A percentile compares a stretch with the other conserved stretches of the same genome.
phyloP scores from a whole-genome alignment of 2,113 vertebrate genomes.

The Silurus meridionalis region DNA sequence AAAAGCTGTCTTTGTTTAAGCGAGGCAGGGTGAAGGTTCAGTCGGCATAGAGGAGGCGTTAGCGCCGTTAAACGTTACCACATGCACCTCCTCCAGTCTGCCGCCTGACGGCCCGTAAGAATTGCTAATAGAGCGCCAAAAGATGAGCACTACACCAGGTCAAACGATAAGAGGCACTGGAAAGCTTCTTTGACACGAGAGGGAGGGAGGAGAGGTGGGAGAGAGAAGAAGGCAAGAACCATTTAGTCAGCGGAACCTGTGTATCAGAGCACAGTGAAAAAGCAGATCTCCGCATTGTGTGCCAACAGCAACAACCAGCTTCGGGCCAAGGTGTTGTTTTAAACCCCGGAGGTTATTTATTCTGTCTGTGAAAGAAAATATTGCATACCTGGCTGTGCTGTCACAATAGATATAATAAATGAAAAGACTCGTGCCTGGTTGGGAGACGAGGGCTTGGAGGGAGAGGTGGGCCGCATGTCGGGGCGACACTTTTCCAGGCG shows the following conservation, averaged over 20 bases:
- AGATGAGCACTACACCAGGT: slow-evolving; percentile 77
- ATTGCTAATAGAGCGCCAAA: slow-evolving; percentile 65
- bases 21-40: slow-evolving; percentile 84
- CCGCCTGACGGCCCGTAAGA: slow-evolving; percentile 53
- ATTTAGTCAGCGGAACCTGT: slow-evolving; percentile 65
- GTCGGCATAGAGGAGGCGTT: slow-evolving; percentile 84
- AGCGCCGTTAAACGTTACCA: slow-evolving; percentile 99
- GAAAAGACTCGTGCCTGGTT: slow-evolving; percentile 63
- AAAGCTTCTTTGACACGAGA: slow-evolving; percentile 46
- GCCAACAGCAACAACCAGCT: slow-evolving; percentile 75
- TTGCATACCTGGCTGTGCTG: slow-evolving; percentile 67
- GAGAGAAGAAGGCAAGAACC: slow-evolving; percentile 40
- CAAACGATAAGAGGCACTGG: slow-evolving; percentile 76
- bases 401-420: slow-evolving; percentile 69
- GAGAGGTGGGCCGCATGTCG: slow-evolving; percentile 11
- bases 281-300: slow-evolving; percentile 66
- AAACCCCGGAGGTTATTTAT: slow-evolving; percentile 72
- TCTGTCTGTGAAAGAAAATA: slow-evolving; percentile 74
- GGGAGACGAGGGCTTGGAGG: slow-evolving; percentile 48
- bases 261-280: slow-evolving; percentile 56
- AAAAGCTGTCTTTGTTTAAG: slow-evolving; percentile 95
- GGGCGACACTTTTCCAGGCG: slow-evolving; percentile 51
- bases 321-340: slow-evolving; percentile 72
- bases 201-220: slow-evolving; percentile 36
- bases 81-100: slow-evolving; percentile 73